Percentiles rank a stretch among this genome's conserved stretches.
These are phyloP conservation scores for Dysmachus trigonus DNA, from an alignment of 2,888 invertebrate species.

Conservation along the genomic window DNA sequence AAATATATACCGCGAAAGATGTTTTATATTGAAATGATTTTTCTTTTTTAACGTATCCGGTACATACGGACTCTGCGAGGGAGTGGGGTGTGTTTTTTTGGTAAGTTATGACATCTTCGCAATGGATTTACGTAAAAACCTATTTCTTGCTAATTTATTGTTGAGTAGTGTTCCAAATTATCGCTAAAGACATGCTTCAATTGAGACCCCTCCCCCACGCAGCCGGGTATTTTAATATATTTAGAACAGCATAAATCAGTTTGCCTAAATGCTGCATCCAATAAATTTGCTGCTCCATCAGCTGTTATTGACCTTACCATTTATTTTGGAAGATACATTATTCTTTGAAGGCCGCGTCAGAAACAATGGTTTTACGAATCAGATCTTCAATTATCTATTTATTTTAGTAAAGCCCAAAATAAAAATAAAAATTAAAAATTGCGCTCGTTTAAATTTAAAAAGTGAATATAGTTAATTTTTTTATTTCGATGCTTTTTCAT, in stretches of 20 bases:
- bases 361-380: background rate
- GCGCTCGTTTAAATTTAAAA: too few species aligned
- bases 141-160: slow-evolving; percentile 35
- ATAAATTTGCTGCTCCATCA: background rate
- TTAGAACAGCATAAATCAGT: background rate
- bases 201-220: background rate
- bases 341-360: background rate
- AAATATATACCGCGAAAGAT: background rate
- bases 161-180: background rate
- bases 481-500: too few species aligned
- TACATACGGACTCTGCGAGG: background rate
- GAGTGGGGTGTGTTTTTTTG: background rate
- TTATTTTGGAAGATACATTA: background rate
- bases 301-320: background rate
- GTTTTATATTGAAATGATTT: background rate
- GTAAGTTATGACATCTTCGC: background rate
- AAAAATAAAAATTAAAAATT: background rate
- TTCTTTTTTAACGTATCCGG: background rate
- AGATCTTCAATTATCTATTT: background rate
- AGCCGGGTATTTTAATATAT: background rate
- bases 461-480: too few species aligned
- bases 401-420: background rate
- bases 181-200: background rate
- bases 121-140: slow-evolving; percentile 33
- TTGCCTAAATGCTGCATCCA: background rate